phyloP scores from a whole-genome alignment of 2,888 invertebrate genomes.

The Eristalis pertinax region DNA sequence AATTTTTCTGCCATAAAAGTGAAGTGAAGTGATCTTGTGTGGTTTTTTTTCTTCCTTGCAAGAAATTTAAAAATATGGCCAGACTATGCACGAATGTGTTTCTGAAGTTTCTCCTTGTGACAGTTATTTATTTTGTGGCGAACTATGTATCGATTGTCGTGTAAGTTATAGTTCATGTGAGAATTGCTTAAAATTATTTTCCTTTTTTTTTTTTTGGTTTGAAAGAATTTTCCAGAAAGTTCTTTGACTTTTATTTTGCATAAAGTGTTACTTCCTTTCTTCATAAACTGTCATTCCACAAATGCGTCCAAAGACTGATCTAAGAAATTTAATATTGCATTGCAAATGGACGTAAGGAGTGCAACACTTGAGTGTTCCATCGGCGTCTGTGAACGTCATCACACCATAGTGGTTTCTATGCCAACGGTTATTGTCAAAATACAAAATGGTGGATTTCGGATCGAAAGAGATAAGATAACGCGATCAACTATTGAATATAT shows the following conservation, averaged over 20 bases:
- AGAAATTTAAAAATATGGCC: background rate
- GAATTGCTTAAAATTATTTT: no score
- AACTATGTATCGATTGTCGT: conserved; percentile 42
- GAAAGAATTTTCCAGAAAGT: no score
- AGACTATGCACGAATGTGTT: background rate
- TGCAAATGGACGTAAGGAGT: background rate
- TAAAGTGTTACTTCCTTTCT: no score
- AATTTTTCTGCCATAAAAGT: background rate
- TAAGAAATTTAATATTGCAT: background rate
- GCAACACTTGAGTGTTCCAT: no score
- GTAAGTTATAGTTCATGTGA: conserved; percentile 30
- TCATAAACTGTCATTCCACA: no score
- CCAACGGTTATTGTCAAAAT: background rate
- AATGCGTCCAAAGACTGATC: no score
- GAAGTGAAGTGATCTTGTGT: background rate
- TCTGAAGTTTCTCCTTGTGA: conserved; percentile 24
- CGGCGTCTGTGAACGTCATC: no score
- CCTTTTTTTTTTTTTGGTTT: background rate
- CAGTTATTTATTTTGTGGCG: conserved; percentile 36
- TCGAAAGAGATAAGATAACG: background rate
- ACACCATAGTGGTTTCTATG: background rate
- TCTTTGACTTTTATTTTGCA: no score
- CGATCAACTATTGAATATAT: background rate
- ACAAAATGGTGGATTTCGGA: background rate
- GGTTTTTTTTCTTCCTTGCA: background rate